These are phyloP conservation scores for Hyperoplus immaculatus DNA, from an alignment of 2,797 vertebrate genomes.

Conservation along the genomic window DNA sequence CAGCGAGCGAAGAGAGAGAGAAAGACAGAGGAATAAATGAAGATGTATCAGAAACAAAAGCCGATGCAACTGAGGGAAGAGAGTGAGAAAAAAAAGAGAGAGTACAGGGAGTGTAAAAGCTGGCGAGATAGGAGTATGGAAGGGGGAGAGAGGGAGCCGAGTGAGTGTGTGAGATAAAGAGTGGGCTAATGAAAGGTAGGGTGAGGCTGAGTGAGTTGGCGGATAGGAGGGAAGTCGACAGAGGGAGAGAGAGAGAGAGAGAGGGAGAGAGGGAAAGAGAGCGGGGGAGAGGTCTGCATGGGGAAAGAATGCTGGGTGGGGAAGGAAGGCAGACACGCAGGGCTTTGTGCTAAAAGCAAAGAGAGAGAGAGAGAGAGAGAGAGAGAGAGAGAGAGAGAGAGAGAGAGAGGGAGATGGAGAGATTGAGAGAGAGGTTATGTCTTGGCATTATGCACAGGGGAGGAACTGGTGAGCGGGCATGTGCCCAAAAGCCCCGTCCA, in stretches of 20 bases:
- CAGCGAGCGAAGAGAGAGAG: slow-evolving; percentile 76
- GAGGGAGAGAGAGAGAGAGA: slow-evolving; percentile 73
- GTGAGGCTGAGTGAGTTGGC: slow-evolving; percentile 78
- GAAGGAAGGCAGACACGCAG: slow-evolving; percentile 89
- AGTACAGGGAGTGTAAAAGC: slow-evolving; percentile 62
- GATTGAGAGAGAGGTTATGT: slow-evolving; percentile 70
- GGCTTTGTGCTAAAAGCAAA: slow-evolving; percentile 90
- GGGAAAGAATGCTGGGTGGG: slow-evolving; percentile 93
- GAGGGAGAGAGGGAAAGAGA: slow-evolving; percentile 70
- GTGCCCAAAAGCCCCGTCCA: slow-evolving; percentile 59
- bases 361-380: slow-evolving; percentile 72
- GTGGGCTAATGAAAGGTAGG: slow-evolving; percentile 84
- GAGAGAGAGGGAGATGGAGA: slow-evolving; percentile 74
- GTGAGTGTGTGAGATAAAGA: slow-evolving; percentile 80
- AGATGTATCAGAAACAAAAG: slow-evolving; percentile 83
- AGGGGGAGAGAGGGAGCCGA: slow-evolving; percentile 64
- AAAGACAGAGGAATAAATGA: slow-evolving; percentile 76
- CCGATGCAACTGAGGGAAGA: slow-evolving; percentile 60
- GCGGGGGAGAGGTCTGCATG: slow-evolving; percentile 83
- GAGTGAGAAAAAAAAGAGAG: slow-evolving; percentile 21
- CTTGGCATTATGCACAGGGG: slow-evolving; percentile 60
- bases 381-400: slow-evolving; percentile 73
- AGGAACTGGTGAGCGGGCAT: slow-evolving; percentile 63
- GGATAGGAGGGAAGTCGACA: slow-evolving; percentile 79
- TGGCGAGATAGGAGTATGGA: slow-evolving; percentile 68